phyloP scores from a whole-genome alignment of 2,797 vertebrate species.

The Hydrocynus forskahlii region DNA sequence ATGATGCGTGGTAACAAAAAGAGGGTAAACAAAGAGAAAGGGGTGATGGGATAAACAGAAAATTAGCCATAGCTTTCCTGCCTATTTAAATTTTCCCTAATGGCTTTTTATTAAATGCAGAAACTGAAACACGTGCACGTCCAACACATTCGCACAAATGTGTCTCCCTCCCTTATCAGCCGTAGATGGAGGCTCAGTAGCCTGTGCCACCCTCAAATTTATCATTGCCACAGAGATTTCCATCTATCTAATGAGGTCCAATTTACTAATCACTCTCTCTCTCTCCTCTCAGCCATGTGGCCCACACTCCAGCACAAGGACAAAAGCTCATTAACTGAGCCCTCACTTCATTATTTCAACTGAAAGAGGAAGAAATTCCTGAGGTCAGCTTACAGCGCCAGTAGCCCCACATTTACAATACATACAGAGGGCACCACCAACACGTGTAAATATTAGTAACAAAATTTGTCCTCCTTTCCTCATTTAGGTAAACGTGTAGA shows the following conservation, averaged over 20 bases:
- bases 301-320: constrained; percentile 74
- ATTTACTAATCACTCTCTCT: constrained; percentile 80
- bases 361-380: constrained; percentile 62
- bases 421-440: background rate
- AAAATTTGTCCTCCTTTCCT: background rate
- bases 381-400: constrained; percentile 60
- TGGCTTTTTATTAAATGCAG: constrained; percentile 62
- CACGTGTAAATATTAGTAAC: background rate
- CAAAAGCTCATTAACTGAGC: constrained; percentile 76
- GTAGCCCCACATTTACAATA: background rate
- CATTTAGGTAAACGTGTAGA: background rate
- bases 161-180: constrained; percentile 61
- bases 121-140: constrained; percentile 28
- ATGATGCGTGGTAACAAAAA: background rate
- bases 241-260: constrained; percentile 86
- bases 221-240: constrained; percentile 80
- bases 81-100: constrained; percentile 68
- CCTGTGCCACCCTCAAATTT: constrained; percentile 79
- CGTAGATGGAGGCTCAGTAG: constrained; percentile 60
- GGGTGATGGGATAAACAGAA: constrained; percentile 27
- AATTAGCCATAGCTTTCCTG: constrained; percentile 58
- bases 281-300: constrained; percentile 70
- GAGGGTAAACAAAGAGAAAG: constrained; percentile 49
- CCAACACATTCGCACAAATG: constrained; percentile 45
- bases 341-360: constrained; percentile 50